phyloP scores from a whole-genome alignment of 2,113 vertebrate species.

The Strigops habroptila region DNA sequence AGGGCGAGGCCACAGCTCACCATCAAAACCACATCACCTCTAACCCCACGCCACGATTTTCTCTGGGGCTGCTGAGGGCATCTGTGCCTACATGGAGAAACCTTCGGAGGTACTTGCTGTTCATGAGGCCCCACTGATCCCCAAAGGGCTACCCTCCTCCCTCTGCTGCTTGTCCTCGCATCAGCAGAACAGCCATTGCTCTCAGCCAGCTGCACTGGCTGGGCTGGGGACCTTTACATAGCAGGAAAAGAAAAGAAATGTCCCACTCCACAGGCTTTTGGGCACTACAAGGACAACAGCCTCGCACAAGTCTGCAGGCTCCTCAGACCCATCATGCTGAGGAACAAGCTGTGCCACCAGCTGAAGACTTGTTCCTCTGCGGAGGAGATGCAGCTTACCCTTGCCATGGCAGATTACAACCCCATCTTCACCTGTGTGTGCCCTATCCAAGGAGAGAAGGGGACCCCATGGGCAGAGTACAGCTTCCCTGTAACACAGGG shows the following conservation, averaged over 20 bases:
- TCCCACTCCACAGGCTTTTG: not conserved
- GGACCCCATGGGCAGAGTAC: not conserved
- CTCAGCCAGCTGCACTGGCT: not conserved
- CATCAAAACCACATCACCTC: not conserved
- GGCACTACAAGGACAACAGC: not conserved
- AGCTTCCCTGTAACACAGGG: not conserved
- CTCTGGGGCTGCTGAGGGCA: not conserved
- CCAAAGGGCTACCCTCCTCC: not conserved
- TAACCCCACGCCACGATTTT: not conserved
- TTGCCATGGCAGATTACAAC: not conserved
- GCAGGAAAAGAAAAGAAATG: not conserved
- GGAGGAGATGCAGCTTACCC: not conserved
- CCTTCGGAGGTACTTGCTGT: not conserved
- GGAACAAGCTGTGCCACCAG: not conserved
- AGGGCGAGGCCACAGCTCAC: not conserved
- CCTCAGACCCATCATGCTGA: not conserved
- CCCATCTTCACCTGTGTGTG: not conserved
- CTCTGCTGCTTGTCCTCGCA: not conserved
- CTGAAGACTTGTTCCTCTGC: not conserved
- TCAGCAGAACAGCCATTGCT: not conserved
- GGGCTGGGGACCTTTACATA: not conserved
- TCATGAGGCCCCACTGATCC: not conserved
- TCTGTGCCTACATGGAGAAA: not conserved
- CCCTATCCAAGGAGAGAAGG: not conserved
- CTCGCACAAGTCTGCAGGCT: not conserved